Conservation (phyloP, 1,140 invertebrate species). For the Trichonephila clavata region DNA sequence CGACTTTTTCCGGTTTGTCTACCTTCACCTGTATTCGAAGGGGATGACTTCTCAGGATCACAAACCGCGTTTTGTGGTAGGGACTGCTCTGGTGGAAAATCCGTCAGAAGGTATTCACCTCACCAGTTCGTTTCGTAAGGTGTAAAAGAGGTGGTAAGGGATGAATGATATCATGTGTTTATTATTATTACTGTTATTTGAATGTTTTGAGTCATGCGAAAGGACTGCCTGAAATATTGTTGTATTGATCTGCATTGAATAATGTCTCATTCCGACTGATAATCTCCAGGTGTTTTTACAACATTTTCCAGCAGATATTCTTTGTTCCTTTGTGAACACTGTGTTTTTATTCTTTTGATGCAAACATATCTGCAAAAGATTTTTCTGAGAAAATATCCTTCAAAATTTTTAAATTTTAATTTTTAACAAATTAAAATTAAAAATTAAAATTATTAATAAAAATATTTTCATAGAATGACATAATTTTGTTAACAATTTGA, state of each 20-base stretch:
- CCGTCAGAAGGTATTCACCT: constrained; percentile 23
- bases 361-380: too few species aligned
- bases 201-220: neutral
- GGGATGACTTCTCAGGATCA: neutral
- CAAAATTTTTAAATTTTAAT: too few species aligned
- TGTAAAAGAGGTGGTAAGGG: neutral
- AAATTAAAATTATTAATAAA: too few species aligned
- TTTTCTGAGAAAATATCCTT: too few species aligned
- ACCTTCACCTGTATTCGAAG: neutral
- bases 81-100: neutral
- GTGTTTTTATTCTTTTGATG: too few species aligned
- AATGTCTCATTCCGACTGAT: neutral
- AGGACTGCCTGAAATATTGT: neutral
- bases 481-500: too few species aligned
- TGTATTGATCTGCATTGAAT: neutral
- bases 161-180: neutral
- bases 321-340: too few species aligned
- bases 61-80: constrained; percentile 6
- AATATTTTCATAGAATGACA: too few species aligned
- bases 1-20: neutral
- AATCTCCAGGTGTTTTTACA: neutral
- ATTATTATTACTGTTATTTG: neutral
- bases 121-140: neutral
- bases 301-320: too few species aligned
- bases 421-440: too few species aligned